Evolutionary conservation across 2,113 vertebrate species (phyloP), one percentile per base, ranked within the genome.

Genomic region (Gambusia holbrooki): DNA sequence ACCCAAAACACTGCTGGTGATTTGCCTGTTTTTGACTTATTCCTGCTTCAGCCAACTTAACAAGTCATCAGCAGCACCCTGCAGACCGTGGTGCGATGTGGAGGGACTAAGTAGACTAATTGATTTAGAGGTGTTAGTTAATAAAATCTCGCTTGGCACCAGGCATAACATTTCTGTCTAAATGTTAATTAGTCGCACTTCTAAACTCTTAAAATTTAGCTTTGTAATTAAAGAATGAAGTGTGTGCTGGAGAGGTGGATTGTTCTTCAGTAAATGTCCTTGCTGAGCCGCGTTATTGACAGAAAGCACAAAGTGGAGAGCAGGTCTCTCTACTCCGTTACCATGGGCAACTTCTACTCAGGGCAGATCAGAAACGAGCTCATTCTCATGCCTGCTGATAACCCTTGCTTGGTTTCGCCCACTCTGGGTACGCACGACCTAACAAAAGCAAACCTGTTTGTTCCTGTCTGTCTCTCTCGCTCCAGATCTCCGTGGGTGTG

Each of bases 401-500:
- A 79, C 78, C 74, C 74, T 22, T 58, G 33, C 70, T 68, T 30
- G 69, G 54, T 80, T 61, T 81, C 9, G 35, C 68, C 74, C 74
- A 74, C 73, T 66, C 69, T 70, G 65, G 77, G 61, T 75, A 80
- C 85, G 77, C 73, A 70, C 32, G 63, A n/a, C 66, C 85, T 71
- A 45, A 87, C 74, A 40, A 64, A 80, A 68, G 65, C 69, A 61
- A 88, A 84, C 54, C 69, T 75, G 65, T 85, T 71, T 83, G 78
- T 69, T 42, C 63, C 74, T 82, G n/a, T 78, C 81, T 12, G n/a
- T 81, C 35, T 78, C 61, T 29, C 61, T 29, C 29, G 76, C 35
- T 27, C 58, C 80, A 90, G 88, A 88, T 92, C 85, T 92, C 86
- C 79, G 85, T 86, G 94, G 94, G 93, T 95, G 94, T 95, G 94